Conservation (phyloP, 2,113 vertebrate species). For the Danionella cerebrum region DNA sequence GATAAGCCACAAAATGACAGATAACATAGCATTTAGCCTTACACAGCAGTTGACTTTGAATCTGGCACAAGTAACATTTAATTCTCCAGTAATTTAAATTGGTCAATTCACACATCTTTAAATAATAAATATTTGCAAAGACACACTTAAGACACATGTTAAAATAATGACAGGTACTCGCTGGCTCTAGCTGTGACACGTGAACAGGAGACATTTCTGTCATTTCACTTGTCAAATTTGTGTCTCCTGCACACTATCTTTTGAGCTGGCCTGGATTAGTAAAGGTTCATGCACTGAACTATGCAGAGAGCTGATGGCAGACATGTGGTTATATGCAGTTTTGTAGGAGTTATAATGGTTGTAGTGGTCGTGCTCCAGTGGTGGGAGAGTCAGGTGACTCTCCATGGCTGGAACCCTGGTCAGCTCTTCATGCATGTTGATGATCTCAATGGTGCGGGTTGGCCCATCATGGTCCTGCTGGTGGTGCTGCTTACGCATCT, state of each 20-base stretch:
- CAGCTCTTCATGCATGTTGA: constrained; percentile 94
- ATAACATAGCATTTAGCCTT: no score
- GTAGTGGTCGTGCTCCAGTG: constrained; percentile 96
- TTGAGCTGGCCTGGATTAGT: constrained; percentile 76
- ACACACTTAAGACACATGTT: constrained; percentile 96
- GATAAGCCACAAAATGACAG: no score
- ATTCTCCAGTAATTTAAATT: constrained; percentile 88
- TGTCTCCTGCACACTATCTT: constrained; percentile 75
- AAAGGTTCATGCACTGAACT: constrained; percentile 99
- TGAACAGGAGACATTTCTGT: no score
- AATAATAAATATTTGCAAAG: constrained; percentile 99
- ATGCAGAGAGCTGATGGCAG: constrained; percentile 95
- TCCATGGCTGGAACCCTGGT: constrained; percentile 86
- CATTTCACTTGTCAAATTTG: constrained; percentile 65
- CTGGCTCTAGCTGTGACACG: constrained; percentile 65
- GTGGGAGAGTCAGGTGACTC: constrained; percentile 91
- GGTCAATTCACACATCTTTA: constrained; percentile 92
- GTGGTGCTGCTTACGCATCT: constrained; percentile 98
- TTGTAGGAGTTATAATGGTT: constrained; percentile 98
- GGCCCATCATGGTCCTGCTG: constrained; percentile 90
- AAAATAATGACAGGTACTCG: constrained; percentile 87
- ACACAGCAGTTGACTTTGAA: no score
- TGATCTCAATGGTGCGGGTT: constrained; percentile 91
- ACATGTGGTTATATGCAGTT: constrained; percentile 90
- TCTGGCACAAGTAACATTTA: no score